Evolutionary conservation across 2,888 invertebrate genomes (phyloP).

Genomic region (Plemyria rubiginata): DNA sequence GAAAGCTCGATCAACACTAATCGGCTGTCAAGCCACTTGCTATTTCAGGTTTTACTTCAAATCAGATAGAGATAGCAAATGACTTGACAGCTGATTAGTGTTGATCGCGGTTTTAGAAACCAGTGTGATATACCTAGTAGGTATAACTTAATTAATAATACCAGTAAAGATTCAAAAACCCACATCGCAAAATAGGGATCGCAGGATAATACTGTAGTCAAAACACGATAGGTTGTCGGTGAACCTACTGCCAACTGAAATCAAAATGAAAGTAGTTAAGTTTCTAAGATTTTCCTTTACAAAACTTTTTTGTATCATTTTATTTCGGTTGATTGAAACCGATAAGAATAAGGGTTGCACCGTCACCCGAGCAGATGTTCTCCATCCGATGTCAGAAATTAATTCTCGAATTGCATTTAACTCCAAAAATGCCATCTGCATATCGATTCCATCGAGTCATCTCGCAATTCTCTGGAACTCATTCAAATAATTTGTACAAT

Average conservation of each 20-base stretch:
- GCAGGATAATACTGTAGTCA: too few species aligned
- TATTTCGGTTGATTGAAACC: slow-evolving; percentile 21
- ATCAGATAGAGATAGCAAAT: too few species aligned
- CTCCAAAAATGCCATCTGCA: slow-evolving; percentile 40
- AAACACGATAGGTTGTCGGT: too few species aligned
- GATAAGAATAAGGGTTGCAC: slow-evolving; percentile 33
- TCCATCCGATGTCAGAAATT: slow-evolving; percentile 39
- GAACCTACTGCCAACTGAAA: background rate
- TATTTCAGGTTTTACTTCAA: too few species aligned
- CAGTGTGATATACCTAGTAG: too few species aligned
- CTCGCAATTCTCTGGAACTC: slow-evolving; percentile 35
- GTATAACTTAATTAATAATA: too few species aligned
- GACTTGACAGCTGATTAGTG: too few species aligned
- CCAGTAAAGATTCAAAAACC: too few species aligned
- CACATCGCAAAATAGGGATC: too few species aligned
- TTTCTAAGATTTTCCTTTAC: background rate
- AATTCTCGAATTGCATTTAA: slow-evolving; percentile 37
- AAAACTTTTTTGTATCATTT: background rate
- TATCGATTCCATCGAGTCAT: slow-evolving; percentile 39
- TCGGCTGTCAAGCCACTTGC: too few species aligned
- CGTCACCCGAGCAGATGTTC: slow-evolving; percentile 40
- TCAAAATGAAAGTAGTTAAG: background rate
- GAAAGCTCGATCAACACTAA: too few species aligned
- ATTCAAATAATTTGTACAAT: slow-evolving; percentile 47
- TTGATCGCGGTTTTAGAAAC: too few species aligned